phyloP scores from a whole-genome alignment of 1,140 invertebrate genomes.

The Atta texana region DNA sequence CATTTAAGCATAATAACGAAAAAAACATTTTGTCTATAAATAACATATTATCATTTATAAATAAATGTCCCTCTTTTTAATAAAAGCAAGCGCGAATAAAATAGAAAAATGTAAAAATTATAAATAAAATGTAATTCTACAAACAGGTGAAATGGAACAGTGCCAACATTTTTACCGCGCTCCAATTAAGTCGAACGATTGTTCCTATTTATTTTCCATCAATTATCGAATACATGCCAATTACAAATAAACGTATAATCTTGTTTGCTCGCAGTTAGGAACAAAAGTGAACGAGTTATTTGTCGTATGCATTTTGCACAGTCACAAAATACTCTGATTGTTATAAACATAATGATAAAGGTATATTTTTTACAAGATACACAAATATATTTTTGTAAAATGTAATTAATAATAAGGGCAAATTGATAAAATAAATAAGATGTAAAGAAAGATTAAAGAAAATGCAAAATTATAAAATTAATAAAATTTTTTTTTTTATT shows the following conservation, averaged over 20 bases:
- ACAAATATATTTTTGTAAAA: neutral
- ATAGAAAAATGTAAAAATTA: slow-evolving; percentile 13
- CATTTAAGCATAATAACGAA: neutral
- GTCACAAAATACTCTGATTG: neutral
- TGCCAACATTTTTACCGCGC: slow-evolving; percentile 11
- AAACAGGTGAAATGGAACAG: slow-evolving; percentile 19
- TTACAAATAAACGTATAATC: slow-evolving; percentile 70
- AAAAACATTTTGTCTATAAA: neutral
- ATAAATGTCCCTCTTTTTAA: neutral
- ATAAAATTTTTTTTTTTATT: neutral
- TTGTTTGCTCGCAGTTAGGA: slow-evolving; percentile 43
- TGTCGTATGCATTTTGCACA: neutral
- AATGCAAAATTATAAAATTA: neutral
- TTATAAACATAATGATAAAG: neutral
- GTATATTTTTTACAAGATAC: neutral
- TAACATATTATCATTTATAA: neutral
- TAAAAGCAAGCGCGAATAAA: neutral
- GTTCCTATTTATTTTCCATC: slow-evolving; percentile 73
- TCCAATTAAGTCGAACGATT: slow-evolving; percentile 64
- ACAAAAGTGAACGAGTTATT: slow-evolving; percentile 51
- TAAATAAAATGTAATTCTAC: neutral
- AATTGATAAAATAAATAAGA: neutral
- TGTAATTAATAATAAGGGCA: neutral
- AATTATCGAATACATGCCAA: slow-evolving; percentile 70
- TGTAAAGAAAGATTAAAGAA: neutral